Evolutionary conservation across 2,113 vertebrate species (phyloP).

Genomic region (Gopherus evgoodei): DNA sequence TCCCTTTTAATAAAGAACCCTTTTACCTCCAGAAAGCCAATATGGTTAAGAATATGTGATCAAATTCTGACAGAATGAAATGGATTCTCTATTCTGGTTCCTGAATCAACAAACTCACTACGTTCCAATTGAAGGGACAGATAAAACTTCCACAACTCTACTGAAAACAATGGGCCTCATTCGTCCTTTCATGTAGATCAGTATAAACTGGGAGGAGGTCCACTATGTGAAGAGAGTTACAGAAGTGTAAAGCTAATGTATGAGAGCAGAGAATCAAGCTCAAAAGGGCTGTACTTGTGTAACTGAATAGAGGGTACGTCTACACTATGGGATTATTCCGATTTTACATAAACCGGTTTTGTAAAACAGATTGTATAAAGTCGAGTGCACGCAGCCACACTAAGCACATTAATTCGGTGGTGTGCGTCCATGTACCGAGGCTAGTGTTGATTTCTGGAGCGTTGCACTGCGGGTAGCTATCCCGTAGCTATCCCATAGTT

Average conservation of each 20-base stretch:
- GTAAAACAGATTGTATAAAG: no score
- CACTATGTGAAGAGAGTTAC: background rate
- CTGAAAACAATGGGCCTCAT: background rate
- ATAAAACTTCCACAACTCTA: background rate
- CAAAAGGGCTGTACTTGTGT: background rate
- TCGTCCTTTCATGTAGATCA: background rate
- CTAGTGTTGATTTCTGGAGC: no score
- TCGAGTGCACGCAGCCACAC: no score
- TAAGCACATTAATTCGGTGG: no score
- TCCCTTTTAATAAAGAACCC: background rate
- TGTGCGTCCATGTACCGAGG: no score
- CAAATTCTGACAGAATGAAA: background rate
- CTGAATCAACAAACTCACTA: background rate
- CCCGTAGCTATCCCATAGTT: no score
- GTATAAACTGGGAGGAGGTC: background rate
- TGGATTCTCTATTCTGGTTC: background rate
- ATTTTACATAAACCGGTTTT: no score
- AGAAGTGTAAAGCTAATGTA: background rate
- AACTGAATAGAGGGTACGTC: fast-evolving
- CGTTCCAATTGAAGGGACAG: background rate
- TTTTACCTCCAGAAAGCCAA: background rate
- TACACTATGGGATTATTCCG: no score
- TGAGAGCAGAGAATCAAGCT: background rate
- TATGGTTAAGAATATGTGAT: background rate
- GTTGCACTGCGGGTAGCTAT: no score